These are phyloP conservation scores for Hydrozoanthus tunicans DNA, from an alignment of 64 coral and sea anemone genomes.

Conservation along the genomic window DNA sequence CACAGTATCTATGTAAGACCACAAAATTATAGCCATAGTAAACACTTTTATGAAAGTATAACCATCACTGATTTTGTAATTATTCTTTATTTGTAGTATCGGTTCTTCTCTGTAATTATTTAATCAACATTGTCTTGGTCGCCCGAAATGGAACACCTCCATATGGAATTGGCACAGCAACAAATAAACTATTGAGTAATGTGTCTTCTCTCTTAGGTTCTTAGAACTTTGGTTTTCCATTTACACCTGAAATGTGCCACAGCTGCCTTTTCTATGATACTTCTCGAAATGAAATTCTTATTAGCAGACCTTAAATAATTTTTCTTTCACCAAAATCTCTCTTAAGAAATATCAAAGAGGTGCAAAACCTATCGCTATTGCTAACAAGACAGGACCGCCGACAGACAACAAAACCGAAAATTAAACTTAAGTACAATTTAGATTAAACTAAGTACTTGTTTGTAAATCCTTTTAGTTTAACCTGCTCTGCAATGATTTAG, in stretches of 20 bases:
- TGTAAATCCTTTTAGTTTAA: background rate
- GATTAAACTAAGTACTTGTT: background rate
- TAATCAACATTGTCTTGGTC: background rate
- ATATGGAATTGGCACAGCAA: background rate
- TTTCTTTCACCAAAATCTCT: conserved; percentile 38
- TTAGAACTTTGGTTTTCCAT: background rate
- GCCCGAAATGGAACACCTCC: background rate
- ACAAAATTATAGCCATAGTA: conserved; percentile 12
- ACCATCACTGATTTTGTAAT: conserved; percentile 9
- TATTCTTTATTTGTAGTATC: conserved; percentile 6
- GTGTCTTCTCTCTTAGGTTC: background rate
- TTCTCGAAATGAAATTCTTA: background rate
- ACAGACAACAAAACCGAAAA: background rate
- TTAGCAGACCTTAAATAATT: background rate
- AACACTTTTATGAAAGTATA: background rate
- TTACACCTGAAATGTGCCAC: too few species aligned
- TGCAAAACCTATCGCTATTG: conserved; percentile 39
- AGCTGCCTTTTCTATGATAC: background rate
- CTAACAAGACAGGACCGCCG: conserved; percentile 54
- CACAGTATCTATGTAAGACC: conserved; percentile 1
- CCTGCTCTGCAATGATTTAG: background rate
- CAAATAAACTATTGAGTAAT: background rate
- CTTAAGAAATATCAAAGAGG: conserved; percentile 15
- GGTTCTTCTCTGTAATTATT: background rate
- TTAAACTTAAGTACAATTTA: background rate